Evolutionary conservation across 1,140 invertebrate species (phyloP), one percentile per base, ranked within the genome.

Genomic region (Amyelois transitella): DNA sequence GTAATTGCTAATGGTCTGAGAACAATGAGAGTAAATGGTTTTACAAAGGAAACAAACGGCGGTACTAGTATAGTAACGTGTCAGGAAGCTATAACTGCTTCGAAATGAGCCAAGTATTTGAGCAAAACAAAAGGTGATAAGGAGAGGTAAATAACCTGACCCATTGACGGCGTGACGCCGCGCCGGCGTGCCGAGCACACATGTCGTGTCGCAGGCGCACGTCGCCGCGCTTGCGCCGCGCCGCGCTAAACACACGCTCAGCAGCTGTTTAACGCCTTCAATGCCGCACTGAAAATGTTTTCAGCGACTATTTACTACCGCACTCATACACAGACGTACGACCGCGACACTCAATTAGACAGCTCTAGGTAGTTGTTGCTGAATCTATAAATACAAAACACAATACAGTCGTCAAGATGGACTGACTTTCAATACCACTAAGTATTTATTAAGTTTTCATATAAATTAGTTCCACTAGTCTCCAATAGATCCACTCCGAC

Each of bases 121-220:
- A 81, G 74, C 82, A 81, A 84, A 84, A 86, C 83, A 86, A 86
- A 86, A 86, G 83, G 83, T 84, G 83, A 86, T 86, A 86, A 86
- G 81, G 62, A 78, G 75, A 80, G 83, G 83, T 84, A 84, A 86
- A 86, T 78, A 86, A 84, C 83, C 81, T 83, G 76, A 76, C 75
- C 79, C 78, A 84, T 83, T 83, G 79, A 78, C 77, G 81, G 73
- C 70, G 71, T 73, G 71, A 76, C 75, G 76, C 58, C 65, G 52
- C 17, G 52, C 28, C 56, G 43, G 45, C 50, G 43, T 60, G 57
- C 56, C 58, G 60, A 66, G 66, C 66, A 65, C 57, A 62, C 64
- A 66, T 64, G 60, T 64, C 60, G 56, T 54, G 49, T 60, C 56
- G 32, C 32, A 14, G 60, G 60, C 64, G 64, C 51, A 50, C 62